Evolutionary conservation across 2,797 vertebrate genomes (phyloP), one percentile per base, ranked within the genome.

Genomic region (Gobionotothen gibberifrons): DNA sequence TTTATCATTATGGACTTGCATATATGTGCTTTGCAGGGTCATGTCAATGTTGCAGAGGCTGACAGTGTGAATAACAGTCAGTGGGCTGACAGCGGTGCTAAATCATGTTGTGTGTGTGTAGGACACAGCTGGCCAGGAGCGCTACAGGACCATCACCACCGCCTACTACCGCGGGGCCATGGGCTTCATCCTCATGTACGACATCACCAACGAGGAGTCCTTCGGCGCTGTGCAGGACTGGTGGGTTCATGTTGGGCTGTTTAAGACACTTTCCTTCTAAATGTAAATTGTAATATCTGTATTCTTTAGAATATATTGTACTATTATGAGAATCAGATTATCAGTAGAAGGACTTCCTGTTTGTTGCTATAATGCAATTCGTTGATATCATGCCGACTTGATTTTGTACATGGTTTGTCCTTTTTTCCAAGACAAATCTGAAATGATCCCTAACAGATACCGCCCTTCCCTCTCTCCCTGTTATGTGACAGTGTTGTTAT

Each of bases 121-220:
- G 98, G 98, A 99, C 92, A 99, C 97, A 74, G 98, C 98, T 21
- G 97, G 98, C 62, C 98, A 99, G 92, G 98, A 99, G 87, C 95
- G 98, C 76, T 99, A 99, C 90, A 96, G 98, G 86, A 99, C 98
- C 72, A 99, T 99, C 91, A 99, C 98, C 60, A 99, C 98, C 3
- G 98, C 98, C 32, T 99, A 99, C 91, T 99, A 99, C 82, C 95
- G 98, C 0, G 98, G 98, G 2, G 98, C 98, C 83, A 99, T 99
- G 97, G 98, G 98, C 78, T 99, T 99, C 91, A 98, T 99, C 92
- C 94, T 99, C 80, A 99, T 99, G 98, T 99, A 99, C 65, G 98
- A 99, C 92, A 98, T 99, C 93, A 99, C 98, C 39, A 99, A 98
- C 21, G 97, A 99, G 89, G 98, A 99, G 80, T 99, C 98, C 21